phyloP scores from a whole-genome alignment of 2,888 invertebrate genomes.

The Baronia brevicornis region DNA sequence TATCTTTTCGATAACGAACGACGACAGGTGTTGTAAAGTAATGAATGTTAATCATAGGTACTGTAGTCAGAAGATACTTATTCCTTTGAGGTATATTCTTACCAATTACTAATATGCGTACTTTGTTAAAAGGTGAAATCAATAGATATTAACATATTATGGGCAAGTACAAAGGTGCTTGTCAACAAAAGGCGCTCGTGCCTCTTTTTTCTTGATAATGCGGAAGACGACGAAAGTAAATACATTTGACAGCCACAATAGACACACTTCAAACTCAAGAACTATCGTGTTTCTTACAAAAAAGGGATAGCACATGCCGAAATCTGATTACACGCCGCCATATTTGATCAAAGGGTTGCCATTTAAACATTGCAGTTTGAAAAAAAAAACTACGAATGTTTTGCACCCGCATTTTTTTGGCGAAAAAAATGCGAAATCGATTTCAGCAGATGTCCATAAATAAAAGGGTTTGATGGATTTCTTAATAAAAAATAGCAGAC shows the following conservation, averaged over 20 bases:
- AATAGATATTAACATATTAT: constrained; percentile 30
- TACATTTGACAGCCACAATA: constrained; percentile 59
- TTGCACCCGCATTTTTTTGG: constrained; percentile 62
- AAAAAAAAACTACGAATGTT: constrained; percentile 58
- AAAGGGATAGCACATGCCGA: constrained; percentile 71
- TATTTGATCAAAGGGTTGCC: constrained; percentile 71
- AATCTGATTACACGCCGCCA: constrained; percentile 65
- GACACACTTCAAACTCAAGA: constrained; percentile 66
- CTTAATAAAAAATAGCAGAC: constrained; percentile 53
- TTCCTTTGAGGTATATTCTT: too few relatives aligned
- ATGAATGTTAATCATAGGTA: too few relatives aligned
- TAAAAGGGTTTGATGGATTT: constrained; percentile 66
- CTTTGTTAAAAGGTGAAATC: constrained; percentile 30
- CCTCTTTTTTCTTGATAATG: constrained; percentile 53
- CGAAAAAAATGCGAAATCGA: constrained; percentile 69
- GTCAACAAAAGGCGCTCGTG: constrained; percentile 54
- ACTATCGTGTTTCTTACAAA: constrained; percentile 66
- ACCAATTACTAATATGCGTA: constrained; percentile 18
- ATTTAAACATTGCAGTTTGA: constrained; percentile 49
- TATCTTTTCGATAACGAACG: too few relatives aligned
- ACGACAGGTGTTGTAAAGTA: too few relatives aligned
- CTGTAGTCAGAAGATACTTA: constrained; percentile 5
- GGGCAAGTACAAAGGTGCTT: constrained; percentile 29
- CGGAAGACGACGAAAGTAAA: constrained; percentile 68
- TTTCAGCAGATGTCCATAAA: constrained; percentile 72